A percentile compares a stretch with the other conserved stretches of the same genome.
phyloP scores from a whole-genome alignment of 2,888 invertebrate species.

The Tribolium freemani region DNA sequence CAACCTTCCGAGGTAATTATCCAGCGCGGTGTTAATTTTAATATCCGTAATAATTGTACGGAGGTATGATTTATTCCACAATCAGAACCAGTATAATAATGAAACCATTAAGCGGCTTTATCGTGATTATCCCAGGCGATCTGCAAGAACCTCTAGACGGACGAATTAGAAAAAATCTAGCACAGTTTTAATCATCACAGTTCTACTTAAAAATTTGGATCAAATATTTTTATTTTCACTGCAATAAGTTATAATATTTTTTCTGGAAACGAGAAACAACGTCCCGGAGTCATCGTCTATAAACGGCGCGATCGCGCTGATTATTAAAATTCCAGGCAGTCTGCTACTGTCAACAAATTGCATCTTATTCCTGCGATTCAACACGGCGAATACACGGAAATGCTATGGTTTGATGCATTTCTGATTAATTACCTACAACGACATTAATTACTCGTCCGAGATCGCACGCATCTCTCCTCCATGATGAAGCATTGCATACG shows the following conservation, averaged over 20 bases:
- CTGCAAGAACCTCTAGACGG: slow-evolving; percentile 53
- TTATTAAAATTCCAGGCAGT: slow-evolving; percentile 29
- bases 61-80: slow-evolving; percentile 56
- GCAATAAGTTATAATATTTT: no score
- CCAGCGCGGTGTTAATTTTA: slow-evolving; percentile 56
- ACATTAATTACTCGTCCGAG: slow-evolving; percentile 31
- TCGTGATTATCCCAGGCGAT: slow-evolving; percentile 60
- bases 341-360: slow-evolving; percentile 34
- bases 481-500: not conserved
- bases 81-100: slow-evolving; percentile 61
- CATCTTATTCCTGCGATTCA: slow-evolving; percentile 27
- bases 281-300: slow-evolving; percentile 2
- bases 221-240: no score
- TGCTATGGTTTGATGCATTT: slow-evolving; percentile 33
- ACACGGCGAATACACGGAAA: slow-evolving; percentile 23
- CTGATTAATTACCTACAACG: slow-evolving; percentile 35
- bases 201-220: no score
- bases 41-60: slow-evolving; percentile 56
- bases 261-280: not conserved
- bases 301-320: slow-evolving; percentile 7
- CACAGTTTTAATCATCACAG: not conserved
- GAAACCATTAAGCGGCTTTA: slow-evolving; percentile 61
- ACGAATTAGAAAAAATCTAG: slow-evolving; percentile 50
- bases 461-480: slow-evolving; percentile 9
- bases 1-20: slow-evolving; percentile 48